Evolutionary conservation across 2,888 invertebrate genomes (phyloP).

Genomic region (Tinea pellionella): DNA sequence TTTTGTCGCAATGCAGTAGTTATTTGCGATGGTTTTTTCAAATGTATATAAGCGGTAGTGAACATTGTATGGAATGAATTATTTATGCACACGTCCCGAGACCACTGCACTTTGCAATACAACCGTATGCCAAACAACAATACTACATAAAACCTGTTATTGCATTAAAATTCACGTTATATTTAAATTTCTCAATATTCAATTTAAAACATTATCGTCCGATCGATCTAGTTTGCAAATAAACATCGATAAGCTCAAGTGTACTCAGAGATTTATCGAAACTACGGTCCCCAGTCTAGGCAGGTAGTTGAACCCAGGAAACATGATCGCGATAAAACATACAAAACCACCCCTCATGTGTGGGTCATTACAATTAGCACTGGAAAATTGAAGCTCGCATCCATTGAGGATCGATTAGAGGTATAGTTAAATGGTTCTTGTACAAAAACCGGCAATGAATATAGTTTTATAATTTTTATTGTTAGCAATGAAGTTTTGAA

Average conservation of each 20-base stretch:
- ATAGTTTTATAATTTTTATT: not conserved
- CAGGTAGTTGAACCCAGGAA: constrained; percentile 21
- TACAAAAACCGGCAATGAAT: not conserved
- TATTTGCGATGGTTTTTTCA: not conserved
- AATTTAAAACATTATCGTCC: not conserved
- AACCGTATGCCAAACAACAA: not conserved
- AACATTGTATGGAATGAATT: not conserved
- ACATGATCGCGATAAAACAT: constrained; percentile 43
- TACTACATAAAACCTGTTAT: not conserved
- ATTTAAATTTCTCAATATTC: not conserved
- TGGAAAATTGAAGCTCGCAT: not conserved
- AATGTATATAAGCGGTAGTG: not conserved
- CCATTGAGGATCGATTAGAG: not conserved
- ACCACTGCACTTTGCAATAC: not conserved
- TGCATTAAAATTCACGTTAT: not conserved
- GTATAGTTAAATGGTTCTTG: not conserved
- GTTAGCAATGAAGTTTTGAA: not conserved
- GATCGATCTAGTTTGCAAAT: constrained; percentile 27
- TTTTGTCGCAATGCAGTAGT: not conserved
- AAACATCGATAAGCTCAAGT: constrained; percentile 28
- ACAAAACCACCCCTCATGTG: constrained; percentile 26
- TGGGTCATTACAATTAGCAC: constrained; percentile 11
- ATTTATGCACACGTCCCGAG: not conserved
- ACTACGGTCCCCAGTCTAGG: not conserved
- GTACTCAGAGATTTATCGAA: constrained; percentile 30